These are phyloP conservation scores for Spheniscus mendiculus DNA, from an alignment of 2,113 vertebrate genomes.

Conservation along the genomic window DNA sequence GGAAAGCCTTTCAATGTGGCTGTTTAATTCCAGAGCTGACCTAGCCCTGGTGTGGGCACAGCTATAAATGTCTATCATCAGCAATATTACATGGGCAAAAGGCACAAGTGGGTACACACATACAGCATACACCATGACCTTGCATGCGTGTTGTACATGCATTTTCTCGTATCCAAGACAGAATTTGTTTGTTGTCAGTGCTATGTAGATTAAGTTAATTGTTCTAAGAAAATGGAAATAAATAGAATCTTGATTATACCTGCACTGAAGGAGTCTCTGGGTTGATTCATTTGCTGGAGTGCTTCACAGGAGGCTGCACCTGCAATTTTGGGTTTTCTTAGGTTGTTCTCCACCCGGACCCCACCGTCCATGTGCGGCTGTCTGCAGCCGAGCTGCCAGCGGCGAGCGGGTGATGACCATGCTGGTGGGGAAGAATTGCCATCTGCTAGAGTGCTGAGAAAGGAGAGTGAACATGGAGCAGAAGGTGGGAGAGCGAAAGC, in stretches of 20 bases:
- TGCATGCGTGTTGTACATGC: not conserved
- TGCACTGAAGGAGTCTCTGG: not conserved
- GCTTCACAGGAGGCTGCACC: not conserved
- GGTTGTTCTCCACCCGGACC: not conserved
- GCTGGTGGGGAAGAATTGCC: not conserved
- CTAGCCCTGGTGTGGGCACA: not conserved
- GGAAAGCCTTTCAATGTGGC: not conserved
- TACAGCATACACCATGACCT: rapidly evolving
- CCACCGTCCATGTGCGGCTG: rapidly evolving
- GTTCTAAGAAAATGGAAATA: not conserved
- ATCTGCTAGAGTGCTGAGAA: not conserved
- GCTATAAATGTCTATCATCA: not conserved
- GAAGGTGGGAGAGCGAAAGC: not conserved
- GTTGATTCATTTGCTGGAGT: not conserved
- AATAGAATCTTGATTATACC: not conserved
- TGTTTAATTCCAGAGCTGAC: not conserved
- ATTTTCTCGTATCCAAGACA: not conserved
- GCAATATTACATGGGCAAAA: not conserved
- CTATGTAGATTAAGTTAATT: not conserved
- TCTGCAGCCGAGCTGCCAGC: rapidly evolving
- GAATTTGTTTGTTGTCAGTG: not conserved
- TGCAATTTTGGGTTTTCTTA: not conserved
- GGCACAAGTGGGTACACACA: not conserved
- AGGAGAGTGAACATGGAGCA: not conserved
- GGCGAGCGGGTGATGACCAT: rapidly evolving